Evolutionary conservation across 2,888 invertebrate species (phyloP), one percentile per base, ranked within the genome.

Genomic region (Drosophila peninsularis): DNA sequence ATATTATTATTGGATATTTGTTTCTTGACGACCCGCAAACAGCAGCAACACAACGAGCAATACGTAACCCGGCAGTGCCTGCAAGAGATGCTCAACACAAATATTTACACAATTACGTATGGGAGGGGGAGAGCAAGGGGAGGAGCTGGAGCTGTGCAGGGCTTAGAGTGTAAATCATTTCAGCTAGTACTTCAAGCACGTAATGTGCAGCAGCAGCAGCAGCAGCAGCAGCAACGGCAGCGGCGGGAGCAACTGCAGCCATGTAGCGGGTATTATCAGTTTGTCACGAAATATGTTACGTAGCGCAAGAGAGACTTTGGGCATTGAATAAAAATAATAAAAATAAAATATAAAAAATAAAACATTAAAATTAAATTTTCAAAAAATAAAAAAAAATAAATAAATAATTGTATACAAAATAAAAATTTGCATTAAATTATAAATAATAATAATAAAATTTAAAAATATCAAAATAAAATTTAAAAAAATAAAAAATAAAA

Each of bases 91-190:
- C 62, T 41, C 47, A 47, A 30, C 30, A 49, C 55, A 62, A 53
- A 68, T 57, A 54, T 75, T 79, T 79, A 56, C 56, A 30, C 54
- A 53, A 63, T 75, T 79, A 79, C 74, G 61, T 78, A 39, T 62
- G 1, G 30, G 9, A 10, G 7, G 7, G 7, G 30, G 30, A 1
- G 1, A 7, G 30, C 7, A 30, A 21, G 7, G 11, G 6, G 21
- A 5, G 14, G n/a, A 13, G 13, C 10, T 7, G 27, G n/a, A 30
- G 34, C 9, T n/a, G 36, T 27, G 27, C n/a, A 27, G 45, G 45
- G 56, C 36, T 56, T 36, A 36, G 45, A 62, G 37, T 61, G 53
- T 47, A 62, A 74, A 56, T 45, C 49, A 67, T 50, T 36, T 27
- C 49, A 41, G 32, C 50, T 39, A 27, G 41, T 45, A 57, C 60